Evolutionary conservation across 2,888 invertebrate genomes (phyloP).

Genomic region (Apocheima hispidaria): DNA sequence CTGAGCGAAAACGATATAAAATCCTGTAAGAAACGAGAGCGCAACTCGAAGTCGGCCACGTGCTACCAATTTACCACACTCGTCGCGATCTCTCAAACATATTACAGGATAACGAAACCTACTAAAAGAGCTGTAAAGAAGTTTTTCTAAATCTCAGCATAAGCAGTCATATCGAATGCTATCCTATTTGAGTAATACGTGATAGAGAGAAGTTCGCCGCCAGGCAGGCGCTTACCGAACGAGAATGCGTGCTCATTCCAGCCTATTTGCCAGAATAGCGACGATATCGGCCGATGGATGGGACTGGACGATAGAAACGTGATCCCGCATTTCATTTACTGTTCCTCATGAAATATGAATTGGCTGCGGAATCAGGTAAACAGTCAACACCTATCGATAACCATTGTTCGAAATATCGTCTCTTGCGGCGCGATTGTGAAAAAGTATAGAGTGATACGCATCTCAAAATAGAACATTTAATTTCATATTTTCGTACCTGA

Average conservation of each 20-base stretch:
- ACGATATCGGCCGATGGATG: constrained; percentile 67
- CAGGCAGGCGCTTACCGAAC: constrained; percentile 68
- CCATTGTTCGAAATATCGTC: constrained; percentile 9
- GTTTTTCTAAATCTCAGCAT: constrained; percentile 62
- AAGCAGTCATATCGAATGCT: constrained; percentile 66
- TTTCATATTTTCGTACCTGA: constrained; percentile 32
- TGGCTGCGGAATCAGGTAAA: constrained; percentile 40
- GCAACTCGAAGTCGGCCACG: constrained; percentile 27
- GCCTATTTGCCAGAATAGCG: constrained; percentile 68
- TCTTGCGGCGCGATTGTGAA: constrained; percentile 26
- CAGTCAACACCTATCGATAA: constrained; percentile 26
- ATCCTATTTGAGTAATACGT: constrained; percentile 72
- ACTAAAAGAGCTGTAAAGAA: constrained; percentile 47
- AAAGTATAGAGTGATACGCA: constrained; percentile 18
- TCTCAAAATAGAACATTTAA: neutral
- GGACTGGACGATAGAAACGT: constrained; percentile 61
- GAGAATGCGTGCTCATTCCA: constrained; percentile 65
- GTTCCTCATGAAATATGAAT: constrained; percentile 55
- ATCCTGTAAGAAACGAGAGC: constrained; percentile 46
- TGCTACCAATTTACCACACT: constrained; percentile 42
- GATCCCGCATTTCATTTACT: constrained; percentile 70
- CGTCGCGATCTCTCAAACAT: constrained; percentile 19
- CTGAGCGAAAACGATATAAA: constrained; percentile 50
- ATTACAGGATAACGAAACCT: constrained; percentile 38
- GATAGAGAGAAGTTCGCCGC: constrained; percentile 72